Evolutionary conservation across 2,113 vertebrate species (phyloP).

Genomic region (Deroptyus accipitrinus): DNA sequence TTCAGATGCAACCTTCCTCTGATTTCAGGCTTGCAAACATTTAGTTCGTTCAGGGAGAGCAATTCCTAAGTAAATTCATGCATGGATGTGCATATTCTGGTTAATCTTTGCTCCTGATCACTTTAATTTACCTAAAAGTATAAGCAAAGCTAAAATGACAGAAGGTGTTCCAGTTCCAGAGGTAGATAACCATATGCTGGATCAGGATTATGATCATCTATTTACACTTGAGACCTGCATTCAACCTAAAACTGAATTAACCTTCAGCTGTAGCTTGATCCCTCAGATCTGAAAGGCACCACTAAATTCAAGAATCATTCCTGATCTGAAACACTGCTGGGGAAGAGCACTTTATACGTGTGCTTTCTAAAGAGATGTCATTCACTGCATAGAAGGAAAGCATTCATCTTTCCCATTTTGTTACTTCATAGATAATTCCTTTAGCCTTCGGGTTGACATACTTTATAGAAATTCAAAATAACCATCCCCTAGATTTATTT

Average conservation of each 20-base stretch:
- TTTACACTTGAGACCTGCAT: not conserved
- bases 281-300: not conserved
- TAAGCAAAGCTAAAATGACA: not conserved
- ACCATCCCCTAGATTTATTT: constrained; percentile 1
- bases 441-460: constrained; percentile 10
- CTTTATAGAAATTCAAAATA: constrained; percentile 35
- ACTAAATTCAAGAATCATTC: not conserved
- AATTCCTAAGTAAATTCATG: not conserved
- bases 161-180: not conserved
- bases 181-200: not conserved
- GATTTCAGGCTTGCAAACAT: not conserved
- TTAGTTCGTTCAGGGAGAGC: not conserved
- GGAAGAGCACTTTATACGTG: not conserved
- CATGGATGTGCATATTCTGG: not conserved
- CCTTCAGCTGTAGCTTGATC: not conserved
- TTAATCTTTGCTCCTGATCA: not conserved
- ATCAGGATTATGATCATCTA: not conserved
- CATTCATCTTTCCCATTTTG: not conserved
- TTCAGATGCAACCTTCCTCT: not conserved
- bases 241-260: not conserved
- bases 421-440: constrained; percentile 20
- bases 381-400: not conserved
- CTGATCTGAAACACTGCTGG: not conserved
- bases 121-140: not conserved
- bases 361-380: not conserved